Evolutionary conservation across 2,888 invertebrate genomes (phyloP).

Genomic region (Auanema sp.): DNA sequence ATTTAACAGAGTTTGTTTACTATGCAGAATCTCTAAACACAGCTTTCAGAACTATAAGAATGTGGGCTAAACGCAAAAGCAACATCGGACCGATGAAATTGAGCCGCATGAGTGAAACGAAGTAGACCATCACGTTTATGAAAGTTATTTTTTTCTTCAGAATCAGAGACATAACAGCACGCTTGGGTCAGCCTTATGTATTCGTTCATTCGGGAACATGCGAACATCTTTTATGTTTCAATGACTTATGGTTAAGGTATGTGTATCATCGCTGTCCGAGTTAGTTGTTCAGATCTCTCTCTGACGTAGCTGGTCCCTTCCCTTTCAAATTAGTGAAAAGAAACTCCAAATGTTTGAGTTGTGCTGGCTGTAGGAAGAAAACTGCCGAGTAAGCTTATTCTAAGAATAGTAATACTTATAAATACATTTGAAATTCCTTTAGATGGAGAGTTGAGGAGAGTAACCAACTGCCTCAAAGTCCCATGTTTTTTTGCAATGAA

Average conservation of each 20-base stretch:
- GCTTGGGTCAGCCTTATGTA: conserved; percentile 77
- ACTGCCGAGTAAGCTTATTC: too few species aligned
- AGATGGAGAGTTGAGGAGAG: too few species aligned
- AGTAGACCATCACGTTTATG: conserved; percentile 11
- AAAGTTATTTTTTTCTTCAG: conserved; percentile 6
- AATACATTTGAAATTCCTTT: too few species aligned
- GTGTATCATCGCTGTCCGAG: too few species aligned
- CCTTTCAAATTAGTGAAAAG: too few species aligned
- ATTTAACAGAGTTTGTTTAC: conserved; percentile 67
- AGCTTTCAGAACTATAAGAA: conserved; percentile 67
- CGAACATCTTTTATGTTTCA: conserved; percentile 84
- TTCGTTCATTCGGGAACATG: conserved; percentile 89
- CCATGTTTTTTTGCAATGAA: too few species aligned
- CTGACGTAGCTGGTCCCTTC: too few species aligned
- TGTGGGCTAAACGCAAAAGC: conserved; percentile 68
- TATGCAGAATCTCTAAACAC: conserved; percentile 1
- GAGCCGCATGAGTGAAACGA: conserved; percentile 49
- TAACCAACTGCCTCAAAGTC: too few species aligned
- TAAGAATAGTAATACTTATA: too few species aligned
- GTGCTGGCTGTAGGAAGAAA: too few species aligned
- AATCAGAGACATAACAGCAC: conserved; percentile 69
- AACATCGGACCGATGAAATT: conserved; percentile 69
- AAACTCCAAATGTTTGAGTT: too few species aligned
- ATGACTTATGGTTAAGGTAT: conserved; percentile 71
- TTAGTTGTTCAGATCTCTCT: too few species aligned